Base-by-base conservation (phyloP, 1,140 invertebrate genomes). In the Nasonia longicornis region DNA sequence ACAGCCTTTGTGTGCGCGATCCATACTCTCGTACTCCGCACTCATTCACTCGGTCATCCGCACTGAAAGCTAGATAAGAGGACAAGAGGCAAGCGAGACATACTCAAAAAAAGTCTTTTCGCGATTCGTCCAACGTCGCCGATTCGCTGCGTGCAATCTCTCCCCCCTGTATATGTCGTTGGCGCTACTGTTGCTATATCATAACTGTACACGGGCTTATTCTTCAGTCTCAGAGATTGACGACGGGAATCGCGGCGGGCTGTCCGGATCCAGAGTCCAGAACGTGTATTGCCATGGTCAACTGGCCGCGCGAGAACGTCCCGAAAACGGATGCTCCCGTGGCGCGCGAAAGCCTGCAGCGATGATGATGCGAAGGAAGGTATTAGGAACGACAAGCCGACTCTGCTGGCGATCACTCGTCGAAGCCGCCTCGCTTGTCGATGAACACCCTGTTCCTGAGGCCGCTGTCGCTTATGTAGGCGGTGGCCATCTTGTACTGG, bases 381-480 rank as follows among this genome's bases (percentile, higher is more conserved):
- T 16, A 67, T 29, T 35, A 67, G 29, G 12, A 58, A 58, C 20
- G 52, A n/a, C 52, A 58, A 58, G 16, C 16, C 14, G 6, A 20
- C 1, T 20, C 16, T 20, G 16, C 16, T 12, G 20, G 16, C 3
- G 2, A 67, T 82, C 80, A 82, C 20, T 82, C 80, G 1, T 77
- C 38, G 42, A 66, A 78, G 8, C 38, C 64, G 31, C 22, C 72
- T 22, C 76, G 70, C 11, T 82, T 82, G 42, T 90, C 87, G 31
- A 91, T 91, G 78, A 90, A 90, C 3, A 90, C 90, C 10, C 90
- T 85, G 29, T 91, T 90, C 75, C 89, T 89, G 0, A 91, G 76
- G 0, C 89, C 90, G 29, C 86, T 87, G 77, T 89, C 89, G 0
- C 89, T 87, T 26, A 91, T 90, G 73, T 91, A 91, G 2, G 89